Evolutionary conservation across 2,888 invertebrate species (phyloP).

Genomic region (Exocentrus adspersus): DNA sequence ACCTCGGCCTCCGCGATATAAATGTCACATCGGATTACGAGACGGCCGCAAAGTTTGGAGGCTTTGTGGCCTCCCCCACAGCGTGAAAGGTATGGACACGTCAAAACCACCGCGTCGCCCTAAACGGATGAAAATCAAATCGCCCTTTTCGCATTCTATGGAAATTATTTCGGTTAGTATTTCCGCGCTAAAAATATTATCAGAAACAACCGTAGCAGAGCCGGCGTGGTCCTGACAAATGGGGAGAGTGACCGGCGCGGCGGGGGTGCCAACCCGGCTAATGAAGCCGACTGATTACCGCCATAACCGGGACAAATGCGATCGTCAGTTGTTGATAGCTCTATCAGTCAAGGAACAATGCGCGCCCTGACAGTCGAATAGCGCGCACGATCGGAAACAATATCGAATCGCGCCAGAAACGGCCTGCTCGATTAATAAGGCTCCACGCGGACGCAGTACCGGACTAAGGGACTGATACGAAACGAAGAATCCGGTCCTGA

Average conservation of each 20-base stretch:
- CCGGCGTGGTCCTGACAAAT: conserved; percentile 60
- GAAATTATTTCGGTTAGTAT: conserved; percentile 7
- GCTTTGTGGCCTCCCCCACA: conserved; percentile 41
- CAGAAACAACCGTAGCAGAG: conserved; percentile 46
- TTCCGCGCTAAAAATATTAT: neutral
- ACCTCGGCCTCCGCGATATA: conserved; percentile 42
- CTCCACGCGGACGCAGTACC: conserved; percentile 34
- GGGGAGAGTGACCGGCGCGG: conserved; percentile 59
- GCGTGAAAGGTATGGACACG: conserved; percentile 43
- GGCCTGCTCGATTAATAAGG: conserved; percentile 58
- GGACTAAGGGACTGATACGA: too few species aligned
- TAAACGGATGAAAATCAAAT: conserved; percentile 50
- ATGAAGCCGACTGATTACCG: conserved; percentile 59
- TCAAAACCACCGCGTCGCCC: conserved; percentile 48
- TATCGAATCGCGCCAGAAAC: conserved; percentile 54
- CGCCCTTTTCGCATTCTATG: conserved; percentile 32
- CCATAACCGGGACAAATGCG: conserved; percentile 58
- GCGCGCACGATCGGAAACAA: conserved; percentile 53
- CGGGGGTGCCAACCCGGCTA: conserved; percentile 56
- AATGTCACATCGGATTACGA: conserved; percentile 51
- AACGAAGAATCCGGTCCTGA: conserved; percentile 18
- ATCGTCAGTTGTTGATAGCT: conserved; percentile 61
- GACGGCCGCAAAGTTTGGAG: conserved; percentile 45
- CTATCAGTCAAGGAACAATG: conserved; percentile 60
- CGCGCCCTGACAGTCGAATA: conserved; percentile 54